Conservation (phyloP, 2,888 invertebrate species). For the Phania funesta region DNA sequence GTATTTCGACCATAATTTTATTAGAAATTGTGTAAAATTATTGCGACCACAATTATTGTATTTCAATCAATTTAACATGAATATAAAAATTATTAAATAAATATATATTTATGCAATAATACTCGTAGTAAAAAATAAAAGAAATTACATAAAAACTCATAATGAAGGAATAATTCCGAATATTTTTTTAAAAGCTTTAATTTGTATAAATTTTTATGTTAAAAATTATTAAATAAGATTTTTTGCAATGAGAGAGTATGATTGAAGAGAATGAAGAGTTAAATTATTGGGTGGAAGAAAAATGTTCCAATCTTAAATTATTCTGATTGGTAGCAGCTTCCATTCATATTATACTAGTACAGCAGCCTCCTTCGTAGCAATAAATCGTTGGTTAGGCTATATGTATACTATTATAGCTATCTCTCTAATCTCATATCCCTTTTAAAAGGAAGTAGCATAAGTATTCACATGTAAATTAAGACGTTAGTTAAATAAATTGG, state of each 20-base stretch:
- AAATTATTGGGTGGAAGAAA: not conserved
- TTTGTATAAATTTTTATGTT: constrained; percentile 18
- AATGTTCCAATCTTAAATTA: too few relatives aligned
- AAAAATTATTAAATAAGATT: constrained; percentile 4
- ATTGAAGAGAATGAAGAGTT: constrained; percentile 5
- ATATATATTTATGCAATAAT: constrained; percentile 9
- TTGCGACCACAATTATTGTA: constrained; percentile 60
- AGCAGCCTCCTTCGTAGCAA: too few relatives aligned
- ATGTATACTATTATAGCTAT: too few relatives aligned
- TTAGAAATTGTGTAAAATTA: constrained; percentile 63
- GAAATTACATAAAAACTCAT: constrained; percentile 40
- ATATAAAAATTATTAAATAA: constrained; percentile 10
- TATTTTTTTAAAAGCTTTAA: constrained; percentile 4
- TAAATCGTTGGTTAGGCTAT: too few relatives aligned
- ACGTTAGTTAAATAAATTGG: too few relatives aligned
- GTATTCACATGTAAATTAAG: too few relatives aligned
- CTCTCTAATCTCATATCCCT: too few relatives aligned
- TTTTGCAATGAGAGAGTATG: constrained; percentile 7
- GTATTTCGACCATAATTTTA: constrained; percentile 55
- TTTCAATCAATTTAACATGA: constrained; percentile 39
- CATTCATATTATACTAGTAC: too few relatives aligned
- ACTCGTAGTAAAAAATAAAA: constrained; percentile 2
- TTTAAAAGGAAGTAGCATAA: too few relatives aligned
- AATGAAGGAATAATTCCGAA: constrained; percentile 32
- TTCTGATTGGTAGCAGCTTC: too few relatives aligned